A percentile compares a stretch with the other conserved stretches of the same genome.
phyloP scores from a whole-genome alignment of 1,140 invertebrate genomes.

The Drosophila tsacasi region DNA sequence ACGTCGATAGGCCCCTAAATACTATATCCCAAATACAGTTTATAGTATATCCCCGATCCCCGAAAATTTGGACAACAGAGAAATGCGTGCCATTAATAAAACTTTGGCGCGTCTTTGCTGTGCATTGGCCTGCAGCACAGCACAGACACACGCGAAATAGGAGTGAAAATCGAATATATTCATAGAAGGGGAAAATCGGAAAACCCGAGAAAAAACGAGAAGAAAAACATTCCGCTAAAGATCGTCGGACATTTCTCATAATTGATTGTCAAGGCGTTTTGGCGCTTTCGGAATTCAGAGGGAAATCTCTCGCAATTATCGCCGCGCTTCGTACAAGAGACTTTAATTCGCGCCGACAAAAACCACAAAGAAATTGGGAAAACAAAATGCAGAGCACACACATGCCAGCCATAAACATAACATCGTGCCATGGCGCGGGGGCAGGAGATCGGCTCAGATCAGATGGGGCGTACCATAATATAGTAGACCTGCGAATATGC shows the following conservation, averaged over 20 bases:
- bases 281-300: slow-evolving; percentile 48
- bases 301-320: slow-evolving; percentile 71
- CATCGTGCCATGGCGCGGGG: neutral
- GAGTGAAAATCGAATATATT: neutral
- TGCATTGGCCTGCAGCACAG: slow-evolving; percentile 46
- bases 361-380: slow-evolving; percentile 60
- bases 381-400: slow-evolving; percentile 26
- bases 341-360: slow-evolving; percentile 62
- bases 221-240: slow-evolving; percentile 33
- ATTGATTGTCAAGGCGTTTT: slow-evolving; percentile 78
- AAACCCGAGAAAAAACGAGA: slow-evolving; percentile 4
- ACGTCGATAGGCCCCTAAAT: slow-evolving; percentile 10
- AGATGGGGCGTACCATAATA: slow-evolving; percentile 25
- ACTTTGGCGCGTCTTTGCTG: slow-evolving; percentile 50
- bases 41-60: neutral
- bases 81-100: slow-evolving; percentile 76
- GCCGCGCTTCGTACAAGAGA: slow-evolving; percentile 46
- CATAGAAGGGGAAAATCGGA: neutral
- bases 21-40: neutral
- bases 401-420: slow-evolving; percentile 32
- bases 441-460: neutral
- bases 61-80: slow-evolving; percentile 31
- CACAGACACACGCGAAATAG: neutral
- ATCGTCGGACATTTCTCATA: slow-evolving; percentile 55
- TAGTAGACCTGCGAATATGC: slow-evolving; percentile 70